A percentile compares a stretch with the other conserved stretches of the same genome.
Evolutionary conservation across 2,113 vertebrate species (phyloP).

Genomic region (Heloderma charlesbogerti): DNA sequence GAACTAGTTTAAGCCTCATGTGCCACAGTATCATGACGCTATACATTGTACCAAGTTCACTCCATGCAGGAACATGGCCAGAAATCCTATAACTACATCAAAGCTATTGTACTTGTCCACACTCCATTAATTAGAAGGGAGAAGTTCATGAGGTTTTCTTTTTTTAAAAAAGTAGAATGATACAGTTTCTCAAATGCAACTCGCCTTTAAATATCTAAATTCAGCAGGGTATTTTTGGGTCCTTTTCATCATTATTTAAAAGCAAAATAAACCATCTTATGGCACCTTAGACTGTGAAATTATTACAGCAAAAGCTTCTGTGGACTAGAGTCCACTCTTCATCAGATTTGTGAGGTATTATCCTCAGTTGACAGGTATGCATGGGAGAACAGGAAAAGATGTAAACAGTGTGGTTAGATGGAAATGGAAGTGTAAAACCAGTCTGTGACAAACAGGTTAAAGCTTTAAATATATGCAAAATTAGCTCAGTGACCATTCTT

Average conservation of each 20-base stretch:
- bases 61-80: not conserved
- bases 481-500: not conserved
- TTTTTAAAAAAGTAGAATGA: not conserved
- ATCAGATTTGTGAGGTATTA: not conserved
- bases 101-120: not conserved
- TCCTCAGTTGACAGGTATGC: not conserved
- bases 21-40: not conserved
- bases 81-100: not conserved
- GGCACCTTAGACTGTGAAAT: not conserved
- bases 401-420: not conserved
- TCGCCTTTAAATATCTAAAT: not conserved
- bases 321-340: not conserved
- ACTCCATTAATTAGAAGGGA: not conserved
- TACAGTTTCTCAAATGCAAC: not conserved
- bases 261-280: not conserved
- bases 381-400: not conserved
- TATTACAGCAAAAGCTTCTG: not conserved
- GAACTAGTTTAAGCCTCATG: not conserved
- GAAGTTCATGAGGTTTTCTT: not conserved
- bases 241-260: not conserved
- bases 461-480: not conserved
- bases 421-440: not conserved
- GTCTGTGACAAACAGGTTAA: not conserved
- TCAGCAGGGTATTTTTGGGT: not conserved
- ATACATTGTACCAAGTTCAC: not conserved